A percentile compares a stretch with the other conserved stretches of the same genome.
Conservation (phyloP, 1,140 invertebrate species). For the Zaprionus ghesquierei region DNA sequence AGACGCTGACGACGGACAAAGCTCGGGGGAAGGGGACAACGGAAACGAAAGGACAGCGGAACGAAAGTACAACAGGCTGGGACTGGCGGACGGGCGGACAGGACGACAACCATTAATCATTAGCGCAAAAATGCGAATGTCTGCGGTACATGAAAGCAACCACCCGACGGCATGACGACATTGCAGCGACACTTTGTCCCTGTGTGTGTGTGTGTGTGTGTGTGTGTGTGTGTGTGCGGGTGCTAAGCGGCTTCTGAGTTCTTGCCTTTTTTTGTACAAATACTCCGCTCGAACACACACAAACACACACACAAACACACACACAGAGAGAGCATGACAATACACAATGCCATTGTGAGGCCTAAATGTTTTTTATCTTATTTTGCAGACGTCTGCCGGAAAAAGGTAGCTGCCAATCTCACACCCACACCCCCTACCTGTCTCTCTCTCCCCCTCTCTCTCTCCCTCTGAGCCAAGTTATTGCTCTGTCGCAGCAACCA, state of each 20-base stretch:
- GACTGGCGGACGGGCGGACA: conserved; percentile 3
- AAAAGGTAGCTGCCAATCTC: conserved; percentile 25
- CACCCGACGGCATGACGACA: conserved; percentile 28
- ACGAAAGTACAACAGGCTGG: conserved; percentile 3
- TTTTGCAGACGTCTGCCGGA: conserved; percentile 69
- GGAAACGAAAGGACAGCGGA: background rate
- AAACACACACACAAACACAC: conserved; percentile 7
- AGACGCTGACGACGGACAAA: no score
- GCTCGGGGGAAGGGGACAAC: background rate
- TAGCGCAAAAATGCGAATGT: conserved; percentile 68
- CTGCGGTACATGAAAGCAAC: conserved; percentile 26
- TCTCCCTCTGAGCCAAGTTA: background rate
- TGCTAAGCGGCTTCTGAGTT: conserved; percentile 51
- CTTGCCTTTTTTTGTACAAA: conserved; percentile 41
- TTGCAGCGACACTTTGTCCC: background rate
- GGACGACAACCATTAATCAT: conserved; percentile 73
- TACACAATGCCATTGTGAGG: conserved; percentile 59
- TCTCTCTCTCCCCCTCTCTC: background rate
- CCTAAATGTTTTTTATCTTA: conserved; percentile 70
- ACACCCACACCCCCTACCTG: background rate
- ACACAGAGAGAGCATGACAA: conserved; percentile 25
- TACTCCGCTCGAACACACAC: conserved; percentile 1
- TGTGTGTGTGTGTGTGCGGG: background rate
- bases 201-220: background rate
- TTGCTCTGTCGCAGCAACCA: background rate